Evolutionary conservation across 2,113 vertebrate species (phyloP), one percentile per base, ranked within the genome.

Genomic region (Probosciger aterrimus): DNA sequence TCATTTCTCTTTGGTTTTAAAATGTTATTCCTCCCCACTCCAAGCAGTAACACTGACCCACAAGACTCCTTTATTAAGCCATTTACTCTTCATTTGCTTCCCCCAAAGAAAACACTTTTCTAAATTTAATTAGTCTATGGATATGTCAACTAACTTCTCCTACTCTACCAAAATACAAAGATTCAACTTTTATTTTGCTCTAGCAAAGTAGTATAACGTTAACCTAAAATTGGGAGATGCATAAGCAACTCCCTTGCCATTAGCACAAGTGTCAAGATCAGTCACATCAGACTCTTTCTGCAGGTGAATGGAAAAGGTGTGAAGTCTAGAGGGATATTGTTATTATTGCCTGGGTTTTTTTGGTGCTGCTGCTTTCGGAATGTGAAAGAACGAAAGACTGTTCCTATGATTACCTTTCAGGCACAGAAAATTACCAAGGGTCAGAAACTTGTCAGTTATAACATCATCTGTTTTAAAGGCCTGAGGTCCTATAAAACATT

Each of bases 381-480:
- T 6, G 18, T n/a, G 30, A 10, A 18, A 92, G 55, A 90, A 69
- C 7, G 23, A 90, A 55, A 62, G 23, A 41, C 9, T 63, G 27
- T 65, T 84, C 47, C 44, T 43, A 57, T 10, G 5, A 90, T 60
- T 46, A 90, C 24, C 35, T 82, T 86, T 67, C 65, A 91, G 73
- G 52, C 25, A 74, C 59, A 75, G 69, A 94, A 33, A 81, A 41
- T 47, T 71, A 92, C 55, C n/a, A 70, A 71, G 41, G 80, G 91
- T 87, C 77, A 60, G 70, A 78, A 74, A 77, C 16, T 31, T 81
- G 31, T 86, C 78, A 86, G 14, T 50, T 93, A 23, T 28, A 83
- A 84, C 22, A 93, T 15, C 44, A 64, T 11, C 44, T 88, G 46
- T 79, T 74, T 79, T 60, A 90, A 83, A 84, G 85, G 50, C 69